phyloP scores from a whole-genome alignment of 2,797 vertebrate genomes.

The Sebastes variabilis region DNA sequence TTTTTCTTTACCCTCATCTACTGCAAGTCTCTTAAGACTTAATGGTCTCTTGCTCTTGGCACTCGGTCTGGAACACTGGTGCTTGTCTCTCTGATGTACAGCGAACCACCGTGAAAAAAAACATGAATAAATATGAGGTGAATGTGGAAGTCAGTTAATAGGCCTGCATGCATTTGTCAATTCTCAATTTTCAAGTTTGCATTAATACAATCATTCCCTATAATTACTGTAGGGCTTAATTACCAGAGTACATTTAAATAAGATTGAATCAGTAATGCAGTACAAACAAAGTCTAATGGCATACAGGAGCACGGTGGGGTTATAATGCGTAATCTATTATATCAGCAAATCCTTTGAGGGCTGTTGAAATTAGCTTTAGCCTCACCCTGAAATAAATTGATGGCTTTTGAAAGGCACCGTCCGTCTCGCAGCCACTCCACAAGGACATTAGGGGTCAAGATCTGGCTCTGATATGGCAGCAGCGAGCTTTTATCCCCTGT shows the following conservation, averaged over 20 bases:
- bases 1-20: slow-evolving; percentile 48
- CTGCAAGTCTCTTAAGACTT: slow-evolving; percentile 64
- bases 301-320: slow-evolving; percentile 39
- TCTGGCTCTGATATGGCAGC: slow-evolving; percentile 55
- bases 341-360: slow-evolving; percentile 65
- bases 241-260: slow-evolving; percentile 63
- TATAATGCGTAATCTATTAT: slow-evolving; percentile 58
- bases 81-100: slow-evolving; percentile 66
- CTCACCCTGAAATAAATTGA: slow-evolving; percentile 57
- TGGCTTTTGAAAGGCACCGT: slow-evolving; percentile 58
- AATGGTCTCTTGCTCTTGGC: slow-evolving; percentile 69
- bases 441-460: slow-evolving; percentile 67
- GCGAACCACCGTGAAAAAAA: slow-evolving; percentile 37
- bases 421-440: slow-evolving; percentile 40
- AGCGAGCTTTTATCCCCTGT: slow-evolving; percentile 49
- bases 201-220: slow-evolving; percentile 55
- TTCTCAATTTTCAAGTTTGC: slow-evolving; percentile 59
- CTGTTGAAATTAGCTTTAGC: slow-evolving; percentile 67
- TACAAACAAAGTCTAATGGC: slow-evolving; percentile 67
- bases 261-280: slow-evolving; percentile 58
- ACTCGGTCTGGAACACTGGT: slow-evolving; percentile 47
- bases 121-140: slow-evolving; percentile 60
- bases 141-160: slow-evolving; percentile 55
- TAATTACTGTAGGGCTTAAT: slow-evolving; percentile 72
- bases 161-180: slow-evolving; percentile 54